phyloP scores from a whole-genome alignment of 1,140 invertebrate species.

The Cydia fagiglandana region DNA sequence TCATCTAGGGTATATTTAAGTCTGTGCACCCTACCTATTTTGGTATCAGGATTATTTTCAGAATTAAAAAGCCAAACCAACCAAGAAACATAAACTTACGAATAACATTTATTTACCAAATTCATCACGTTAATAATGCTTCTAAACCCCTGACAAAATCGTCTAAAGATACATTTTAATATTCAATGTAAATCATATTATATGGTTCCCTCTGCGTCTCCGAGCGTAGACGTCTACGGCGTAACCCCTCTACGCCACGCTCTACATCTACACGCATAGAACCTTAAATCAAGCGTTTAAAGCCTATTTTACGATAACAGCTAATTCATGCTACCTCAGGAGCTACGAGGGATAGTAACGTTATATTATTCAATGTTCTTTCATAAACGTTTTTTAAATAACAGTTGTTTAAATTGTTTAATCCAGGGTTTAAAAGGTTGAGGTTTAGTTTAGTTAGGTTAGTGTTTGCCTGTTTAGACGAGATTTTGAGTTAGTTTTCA shows the following conservation, averaged over 20 bases:
- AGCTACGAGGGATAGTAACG: not conserved
- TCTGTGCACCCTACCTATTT: too few relatives aligned
- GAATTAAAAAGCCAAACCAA: too few relatives aligned
- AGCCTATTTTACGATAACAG: not conserved
- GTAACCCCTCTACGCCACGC: conserved; percentile 6
- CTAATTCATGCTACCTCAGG: not conserved
- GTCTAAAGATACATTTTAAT: not conserved
- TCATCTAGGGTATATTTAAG: too few relatives aligned
- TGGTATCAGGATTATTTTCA: too few relatives aligned
- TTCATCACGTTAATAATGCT: not conserved
- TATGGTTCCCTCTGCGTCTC: not conserved
- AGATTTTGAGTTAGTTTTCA: not conserved
- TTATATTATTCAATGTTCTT: not conserved
- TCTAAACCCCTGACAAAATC: not conserved
- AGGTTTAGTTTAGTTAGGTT: conserved; percentile 1
- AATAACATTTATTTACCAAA: too few relatives aligned
- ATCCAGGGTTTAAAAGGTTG: not conserved
- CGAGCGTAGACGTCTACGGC: not conserved
- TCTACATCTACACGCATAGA: not conserved
- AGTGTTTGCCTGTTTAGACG: not conserved
- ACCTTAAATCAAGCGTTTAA: not conserved
- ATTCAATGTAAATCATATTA: conserved; percentile 12
- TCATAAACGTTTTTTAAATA: conserved; percentile 13
- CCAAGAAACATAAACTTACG: too few relatives aligned
- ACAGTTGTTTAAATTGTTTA: conserved; percentile 12